phyloP scores from a whole-genome alignment of 2,888 invertebrate species.

The Amblyteles armatorius region DNA sequence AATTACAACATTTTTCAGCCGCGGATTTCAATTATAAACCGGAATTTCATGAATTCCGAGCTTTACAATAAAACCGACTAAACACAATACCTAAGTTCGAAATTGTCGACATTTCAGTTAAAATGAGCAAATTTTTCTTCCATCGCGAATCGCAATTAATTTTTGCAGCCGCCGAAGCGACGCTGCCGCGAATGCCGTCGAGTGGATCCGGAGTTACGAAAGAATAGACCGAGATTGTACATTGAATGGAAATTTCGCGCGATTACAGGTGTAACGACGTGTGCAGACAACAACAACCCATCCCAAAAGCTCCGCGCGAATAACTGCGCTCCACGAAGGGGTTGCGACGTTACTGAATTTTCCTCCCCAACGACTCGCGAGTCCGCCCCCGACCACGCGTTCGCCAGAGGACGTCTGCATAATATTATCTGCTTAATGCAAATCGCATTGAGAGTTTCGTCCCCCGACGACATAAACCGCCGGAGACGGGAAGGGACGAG shows the following conservation, averaged over 20 bases:
- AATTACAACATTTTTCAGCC: too few species aligned
- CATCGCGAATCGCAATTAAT: constrained; percentile 54
- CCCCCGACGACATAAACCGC: constrained; percentile 70
- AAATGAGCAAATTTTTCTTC: neutral
- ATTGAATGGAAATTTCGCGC: constrained; percentile 53
- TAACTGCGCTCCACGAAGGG: constrained; percentile 10
- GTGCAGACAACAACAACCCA: constrained; percentile 30
- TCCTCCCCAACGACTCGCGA: constrained; percentile 12
- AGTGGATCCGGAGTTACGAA: neutral
- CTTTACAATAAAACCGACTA: too few species aligned
- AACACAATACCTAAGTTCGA: too few species aligned
- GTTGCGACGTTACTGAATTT: neutral
- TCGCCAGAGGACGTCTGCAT: constrained; percentile 69
- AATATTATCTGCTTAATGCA: constrained; percentile 80
- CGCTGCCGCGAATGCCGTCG: neutral
- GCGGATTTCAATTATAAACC: too few species aligned
- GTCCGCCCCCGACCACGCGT: neutral
- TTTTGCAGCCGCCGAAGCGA: neutral
- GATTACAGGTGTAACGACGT: constrained; percentile 67
- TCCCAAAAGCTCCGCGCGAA: neutral
- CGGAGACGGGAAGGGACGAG: constrained; percentile 62
- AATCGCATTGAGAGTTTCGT: constrained; percentile 81
- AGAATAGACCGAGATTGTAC: constrained; percentile 11
- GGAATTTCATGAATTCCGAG: too few species aligned
- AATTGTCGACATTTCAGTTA: neutral